Evolutionary conservation across 2,797 vertebrate species (phyloP).

Genomic region (Setipinna tenuifilis): DNA sequence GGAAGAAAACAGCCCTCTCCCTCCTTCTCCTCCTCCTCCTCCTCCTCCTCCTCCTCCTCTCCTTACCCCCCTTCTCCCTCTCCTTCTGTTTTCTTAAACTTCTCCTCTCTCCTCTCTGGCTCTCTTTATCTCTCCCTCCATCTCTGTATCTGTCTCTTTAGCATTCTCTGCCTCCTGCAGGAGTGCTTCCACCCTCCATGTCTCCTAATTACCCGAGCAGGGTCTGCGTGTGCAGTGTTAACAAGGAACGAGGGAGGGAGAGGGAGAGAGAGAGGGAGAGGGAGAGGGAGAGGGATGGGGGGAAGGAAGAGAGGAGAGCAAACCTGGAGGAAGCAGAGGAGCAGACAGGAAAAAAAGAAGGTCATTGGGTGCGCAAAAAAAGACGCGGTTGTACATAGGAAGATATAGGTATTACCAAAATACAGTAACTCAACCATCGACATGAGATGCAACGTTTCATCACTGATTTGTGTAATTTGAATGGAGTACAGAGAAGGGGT

Average conservation of each 20-base stretch:
- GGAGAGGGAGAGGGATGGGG: neutral
- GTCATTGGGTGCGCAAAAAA: neutral
- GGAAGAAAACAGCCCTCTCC: constrained; percentile 59
- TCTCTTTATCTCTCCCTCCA: constrained; percentile 21
- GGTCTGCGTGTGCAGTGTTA: constrained; percentile 7
- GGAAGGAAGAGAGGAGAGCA: neutral
- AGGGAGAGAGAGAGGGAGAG: too few relatives aligned
- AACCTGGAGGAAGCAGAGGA: neutral
- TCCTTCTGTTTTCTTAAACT: constrained; percentile 77
- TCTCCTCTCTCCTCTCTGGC: constrained; percentile 52
- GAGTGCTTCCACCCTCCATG: constrained; percentile 42
- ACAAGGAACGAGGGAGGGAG: constrained; percentile 7
- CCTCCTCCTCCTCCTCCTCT: constrained; percentile 17
- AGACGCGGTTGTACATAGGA: neutral
- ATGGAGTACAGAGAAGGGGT: neutral
- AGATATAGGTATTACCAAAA: neutral
- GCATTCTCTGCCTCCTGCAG: neutral
- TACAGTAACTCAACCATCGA: neutral
- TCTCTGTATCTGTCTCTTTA: neutral
- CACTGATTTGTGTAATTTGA: neutral
- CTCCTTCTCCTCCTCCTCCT: constrained; percentile 41
- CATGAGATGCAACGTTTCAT: neutral
- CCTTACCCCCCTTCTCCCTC: constrained; percentile 49
- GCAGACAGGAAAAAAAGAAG: neutral
- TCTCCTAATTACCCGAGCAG: constrained; percentile 51